Evolutionary conservation across 2,888 invertebrate species (phyloP).

Genomic region (Agriotes lineatus): DNA sequence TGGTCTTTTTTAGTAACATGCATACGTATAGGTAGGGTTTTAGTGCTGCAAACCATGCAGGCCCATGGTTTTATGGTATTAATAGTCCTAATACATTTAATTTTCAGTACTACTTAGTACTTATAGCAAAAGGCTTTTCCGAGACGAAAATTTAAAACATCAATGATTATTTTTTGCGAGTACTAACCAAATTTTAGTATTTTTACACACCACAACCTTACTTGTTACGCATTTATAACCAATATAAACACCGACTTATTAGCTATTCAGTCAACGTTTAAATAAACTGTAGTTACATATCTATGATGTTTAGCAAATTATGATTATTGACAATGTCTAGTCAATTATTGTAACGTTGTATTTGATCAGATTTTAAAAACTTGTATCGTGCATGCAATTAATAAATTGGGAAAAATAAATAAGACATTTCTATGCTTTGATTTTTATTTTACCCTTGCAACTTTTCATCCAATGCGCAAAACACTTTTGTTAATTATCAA

Average conservation of each 20-base stretch:
- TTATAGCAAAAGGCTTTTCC: too few relatives aligned
- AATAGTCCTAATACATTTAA: too few relatives aligned
- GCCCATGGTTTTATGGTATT: too few relatives aligned
- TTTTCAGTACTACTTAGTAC: too few relatives aligned
- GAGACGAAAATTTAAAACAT: too few relatives aligned
- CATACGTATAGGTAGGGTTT: too few relatives aligned
- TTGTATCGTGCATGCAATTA: conserved; percentile 35
- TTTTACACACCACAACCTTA: conserved; percentile 4
- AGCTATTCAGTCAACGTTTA: conserved; percentile 20
- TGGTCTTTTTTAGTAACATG: too few relatives aligned
- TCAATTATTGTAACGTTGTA: conserved; percentile 40
- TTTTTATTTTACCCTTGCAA: too few relatives aligned
- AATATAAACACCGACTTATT: conserved; percentile 5
- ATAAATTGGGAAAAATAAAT: conserved; percentile 31
- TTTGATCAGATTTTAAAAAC: conserved; percentile 35
- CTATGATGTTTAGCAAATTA: conserved; percentile 32
- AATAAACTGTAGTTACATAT: conserved; percentile 35
- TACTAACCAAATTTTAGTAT: background rate
- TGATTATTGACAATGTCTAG: conserved; percentile 37
- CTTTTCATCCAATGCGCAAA: too few relatives aligned
- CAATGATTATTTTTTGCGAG: too few relatives aligned
- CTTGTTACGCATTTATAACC: background rate
- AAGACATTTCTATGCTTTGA: background rate
- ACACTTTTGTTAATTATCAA: too few relatives aligned
- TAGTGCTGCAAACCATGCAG: too few relatives aligned